Percentiles rank a stretch among this genome's conserved stretches.
Conservation (phyloP, 2,888 invertebrate species). For the Drosophila yooni region DNA sequence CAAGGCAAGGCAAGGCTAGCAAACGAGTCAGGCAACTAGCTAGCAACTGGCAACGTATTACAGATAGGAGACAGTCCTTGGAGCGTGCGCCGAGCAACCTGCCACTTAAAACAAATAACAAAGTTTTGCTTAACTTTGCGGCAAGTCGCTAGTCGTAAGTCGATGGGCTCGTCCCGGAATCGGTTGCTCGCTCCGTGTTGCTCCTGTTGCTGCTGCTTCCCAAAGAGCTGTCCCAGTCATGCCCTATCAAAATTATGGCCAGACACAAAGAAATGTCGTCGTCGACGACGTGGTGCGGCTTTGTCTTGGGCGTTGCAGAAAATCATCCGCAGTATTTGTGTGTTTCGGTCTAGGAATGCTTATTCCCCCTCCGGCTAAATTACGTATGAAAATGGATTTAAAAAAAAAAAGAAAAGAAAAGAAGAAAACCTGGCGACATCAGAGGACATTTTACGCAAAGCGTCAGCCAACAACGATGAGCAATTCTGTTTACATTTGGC, state of each 20-base stretch:
- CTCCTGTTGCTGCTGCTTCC: slow-evolving; percentile 16
- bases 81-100: slow-evolving; percentile 71
- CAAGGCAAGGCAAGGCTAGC: slow-evolving; percentile 3
- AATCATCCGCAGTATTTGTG: slow-evolving; percentile 66
- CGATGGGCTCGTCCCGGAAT: slow-evolving; percentile 24
- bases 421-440: slow-evolving; percentile 49
- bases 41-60: slow-evolving; percentile 20
- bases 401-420: slow-evolving; percentile 32
- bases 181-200: slow-evolving; percentile 8
- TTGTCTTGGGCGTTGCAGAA: slow-evolving; percentile 74
- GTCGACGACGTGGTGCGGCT: slow-evolving; percentile 59
- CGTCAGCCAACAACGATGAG: slow-evolving; percentile 25
- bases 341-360: slow-evolving; percentile 3
- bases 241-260: slow-evolving; percentile 74
- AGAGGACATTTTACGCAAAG: slow-evolving; percentile 44
- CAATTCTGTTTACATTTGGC: slow-evolving; percentile 38
- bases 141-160: slow-evolving; percentile 50
- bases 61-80: slow-evolving; percentile 46
- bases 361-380: slow-evolving; percentile 56
- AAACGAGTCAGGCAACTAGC: slow-evolving; percentile 22
- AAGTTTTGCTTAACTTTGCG: slow-evolving; percentile 81
- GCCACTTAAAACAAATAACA: slow-evolving; percentile 82
- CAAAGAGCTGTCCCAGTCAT: slow-evolving; percentile 49
- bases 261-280: slow-evolving; percentile 76
- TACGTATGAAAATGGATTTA: slow-evolving; percentile 82